phyloP scores from a whole-genome alignment of 2,113 vertebrate genomes.

The Mirza zaza region DNA sequence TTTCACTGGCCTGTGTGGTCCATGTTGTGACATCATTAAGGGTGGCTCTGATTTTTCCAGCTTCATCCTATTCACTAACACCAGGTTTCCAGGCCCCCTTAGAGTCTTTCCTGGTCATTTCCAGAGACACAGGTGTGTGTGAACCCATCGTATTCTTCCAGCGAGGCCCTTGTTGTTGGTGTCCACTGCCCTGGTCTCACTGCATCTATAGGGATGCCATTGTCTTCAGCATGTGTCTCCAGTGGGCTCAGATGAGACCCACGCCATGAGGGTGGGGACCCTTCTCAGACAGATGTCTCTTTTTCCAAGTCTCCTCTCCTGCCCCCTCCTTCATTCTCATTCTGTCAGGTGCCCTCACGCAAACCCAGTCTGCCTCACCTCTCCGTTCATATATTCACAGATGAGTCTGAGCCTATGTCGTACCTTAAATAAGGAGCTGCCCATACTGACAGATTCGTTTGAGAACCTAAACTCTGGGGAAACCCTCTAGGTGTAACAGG shows the following conservation, averaged over 20 bases:
- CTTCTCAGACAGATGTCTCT: background rate
- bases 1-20: background rate
- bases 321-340: background rate
- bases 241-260: background rate
- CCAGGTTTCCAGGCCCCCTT: background rate
- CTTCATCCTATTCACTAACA: background rate
- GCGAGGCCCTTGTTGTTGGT: background rate
- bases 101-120: background rate
- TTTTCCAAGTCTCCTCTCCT: background rate
- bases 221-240: background rate
- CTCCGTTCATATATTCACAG: background rate
- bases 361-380: background rate
- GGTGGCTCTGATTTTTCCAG: background rate
- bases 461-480: background rate
- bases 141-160: background rate
- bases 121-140: background rate
- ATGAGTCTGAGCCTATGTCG: background rate
- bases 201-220: background rate
- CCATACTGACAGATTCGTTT: background rate
- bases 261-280: rapidly evolving
- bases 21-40: background rate
- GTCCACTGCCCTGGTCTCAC: rapidly evolving
- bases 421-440: background rate
- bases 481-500: background rate
- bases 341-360: background rate